Evolutionary conservation across 1,140 invertebrate genomes (phyloP), one percentile per base, ranked within the genome.

Genomic region (Magallana angulata): DNA sequence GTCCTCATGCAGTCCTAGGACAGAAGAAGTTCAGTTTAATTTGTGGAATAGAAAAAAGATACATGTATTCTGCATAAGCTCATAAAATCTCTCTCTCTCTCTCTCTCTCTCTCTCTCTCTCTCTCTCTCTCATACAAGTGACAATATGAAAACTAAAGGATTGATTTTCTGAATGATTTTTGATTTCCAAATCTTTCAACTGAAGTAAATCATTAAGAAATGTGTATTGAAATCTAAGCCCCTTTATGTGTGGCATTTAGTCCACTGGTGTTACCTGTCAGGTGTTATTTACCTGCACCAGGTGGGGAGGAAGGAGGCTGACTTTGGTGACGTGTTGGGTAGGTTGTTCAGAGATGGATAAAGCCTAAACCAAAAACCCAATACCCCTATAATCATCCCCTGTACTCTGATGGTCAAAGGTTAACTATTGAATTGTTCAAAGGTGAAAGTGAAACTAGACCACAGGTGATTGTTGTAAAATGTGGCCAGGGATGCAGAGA

Each of bases 201-300:
- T 76, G 68, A 11, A n/a, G n/a, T n/a, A n/a, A n/a, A 18, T 24
- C 36, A 48, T 48, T 48, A 48, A 48, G 36, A 48, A 48, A 48
- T 48, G 68, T 76, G 68, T 76, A 76, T 76, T 76, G 68, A 76
- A 76, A 76, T 76, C 1, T 11, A 24, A 76, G 24, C 24, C 18
- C 24, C 68, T 11, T 36, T 30, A 12, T 76, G 24, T 76, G 18
- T 12, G 24, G 68, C 6, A 30, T 76, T 76, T 24, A 76, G 68
- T 30, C 24, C 68, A 76, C 68, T 30, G 12, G 24, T 8, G 68
- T 76, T 76, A 76, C 68, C 24, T 76, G 36, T 11, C 8, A 30
- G 68, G 24, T 76, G 68, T 76, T 30, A 76, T 76, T 76, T 12
- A 18, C 24, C 1, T 18, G 68, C 14, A 30, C 9, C 30, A 36